A percentile compares a stretch with the other conserved stretches of the same genome.
phyloP scores from a whole-genome alignment of 2,113 vertebrate species.

The Elgaria multicarinata region DNA sequence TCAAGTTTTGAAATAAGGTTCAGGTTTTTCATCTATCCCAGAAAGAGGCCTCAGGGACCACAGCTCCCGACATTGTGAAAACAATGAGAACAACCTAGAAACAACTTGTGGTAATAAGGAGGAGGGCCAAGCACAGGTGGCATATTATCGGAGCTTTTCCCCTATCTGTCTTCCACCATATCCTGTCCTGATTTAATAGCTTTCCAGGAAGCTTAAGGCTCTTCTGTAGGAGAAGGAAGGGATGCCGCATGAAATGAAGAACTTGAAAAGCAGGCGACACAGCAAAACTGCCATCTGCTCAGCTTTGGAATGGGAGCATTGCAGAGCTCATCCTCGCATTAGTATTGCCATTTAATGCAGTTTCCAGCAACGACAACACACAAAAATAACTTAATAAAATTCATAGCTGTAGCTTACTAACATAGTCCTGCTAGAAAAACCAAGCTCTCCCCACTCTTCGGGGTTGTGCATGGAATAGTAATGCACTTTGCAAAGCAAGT shows the following conservation, averaged over 20 bases:
- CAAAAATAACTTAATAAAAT: conserved; percentile 62
- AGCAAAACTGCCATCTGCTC: conserved; percentile 67
- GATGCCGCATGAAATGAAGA: conserved; percentile 60
- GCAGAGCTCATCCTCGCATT: conserved; percentile 64
- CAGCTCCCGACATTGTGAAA: conserved; percentile 7
- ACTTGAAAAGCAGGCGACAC: conserved; percentile 59
- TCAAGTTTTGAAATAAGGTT: conserved; percentile 36
- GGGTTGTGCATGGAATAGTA: conserved; percentile 65
- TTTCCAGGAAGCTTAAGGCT: conserved; percentile 59
- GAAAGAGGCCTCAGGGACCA: conserved; percentile 26
- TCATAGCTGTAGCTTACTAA: conserved; percentile 63
- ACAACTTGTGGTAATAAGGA: conserved; percentile 50
- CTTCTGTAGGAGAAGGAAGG: conserved; percentile 50
- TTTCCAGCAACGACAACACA: conserved; percentile 59
- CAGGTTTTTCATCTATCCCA: conserved; percentile 25
- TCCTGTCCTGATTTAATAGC: conserved; percentile 36
- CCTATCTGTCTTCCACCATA: conserved; percentile 50
- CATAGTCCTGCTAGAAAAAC: conserved; percentile 57
- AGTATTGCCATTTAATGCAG: conserved; percentile 61
- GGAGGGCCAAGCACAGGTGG: conserved; percentile 21
- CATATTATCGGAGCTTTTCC: conserved; percentile 63
- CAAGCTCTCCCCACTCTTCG: conserved; percentile 40
- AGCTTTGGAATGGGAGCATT: conserved; percentile 61
- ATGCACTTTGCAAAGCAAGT: conserved; percentile 44
- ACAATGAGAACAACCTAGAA: conserved; percentile 31